Percentiles rank a stretch among this genome's conserved stretches.
These are phyloP conservation scores for Tetanocera ferruginea DNA, from an alignment of 2,888 invertebrate species.

Conservation along the genomic window DNA sequence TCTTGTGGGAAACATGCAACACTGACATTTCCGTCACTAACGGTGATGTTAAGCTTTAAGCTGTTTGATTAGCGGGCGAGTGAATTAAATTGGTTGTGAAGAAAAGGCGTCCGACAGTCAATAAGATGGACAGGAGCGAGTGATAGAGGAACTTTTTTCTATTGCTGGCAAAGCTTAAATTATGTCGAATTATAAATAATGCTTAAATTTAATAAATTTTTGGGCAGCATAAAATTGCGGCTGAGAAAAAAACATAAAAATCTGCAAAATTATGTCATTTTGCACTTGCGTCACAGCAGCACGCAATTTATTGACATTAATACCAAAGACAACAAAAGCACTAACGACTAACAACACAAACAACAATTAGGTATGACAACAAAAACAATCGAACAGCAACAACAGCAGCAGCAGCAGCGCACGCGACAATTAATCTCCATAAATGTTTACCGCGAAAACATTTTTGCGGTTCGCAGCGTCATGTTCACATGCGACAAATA, in stretches of 20 bases:
- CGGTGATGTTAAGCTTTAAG: not conserved
- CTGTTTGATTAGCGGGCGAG: not conserved
- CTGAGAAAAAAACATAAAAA: not conserved
- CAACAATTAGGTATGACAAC: slow-evolving; percentile 11
- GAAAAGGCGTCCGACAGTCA: not conserved
- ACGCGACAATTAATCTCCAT: slow-evolving; percentile 53
- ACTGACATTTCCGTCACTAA: not conserved
- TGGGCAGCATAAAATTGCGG: not conserved
- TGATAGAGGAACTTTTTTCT: not conserved
- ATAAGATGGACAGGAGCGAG: not conserved
- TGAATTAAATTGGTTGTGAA: not conserved
- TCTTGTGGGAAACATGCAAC: slow-evolving; percentile 24
- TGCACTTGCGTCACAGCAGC: not conserved
- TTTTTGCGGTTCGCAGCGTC: slow-evolving; percentile 49
- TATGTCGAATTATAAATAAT: not conserved
- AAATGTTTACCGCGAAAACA: slow-evolving; percentile 54
- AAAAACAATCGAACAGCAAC: slow-evolving; percentile 22
- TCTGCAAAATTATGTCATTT: not conserved
- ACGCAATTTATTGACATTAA: slow-evolving; percentile 24
- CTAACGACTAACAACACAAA: not conserved
- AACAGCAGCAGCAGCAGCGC: slow-evolving; percentile 16
- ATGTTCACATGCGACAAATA: slow-evolving; percentile 28
- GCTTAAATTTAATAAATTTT: not conserved
- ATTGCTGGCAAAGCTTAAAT: too few species aligned
- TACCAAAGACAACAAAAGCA: not conserved